A percentile compares a stretch with the other conserved stretches of the same genome.
Evolutionary conservation across 2,888 invertebrate species (phyloP).

Genomic region (Congeria kusceri): DNA sequence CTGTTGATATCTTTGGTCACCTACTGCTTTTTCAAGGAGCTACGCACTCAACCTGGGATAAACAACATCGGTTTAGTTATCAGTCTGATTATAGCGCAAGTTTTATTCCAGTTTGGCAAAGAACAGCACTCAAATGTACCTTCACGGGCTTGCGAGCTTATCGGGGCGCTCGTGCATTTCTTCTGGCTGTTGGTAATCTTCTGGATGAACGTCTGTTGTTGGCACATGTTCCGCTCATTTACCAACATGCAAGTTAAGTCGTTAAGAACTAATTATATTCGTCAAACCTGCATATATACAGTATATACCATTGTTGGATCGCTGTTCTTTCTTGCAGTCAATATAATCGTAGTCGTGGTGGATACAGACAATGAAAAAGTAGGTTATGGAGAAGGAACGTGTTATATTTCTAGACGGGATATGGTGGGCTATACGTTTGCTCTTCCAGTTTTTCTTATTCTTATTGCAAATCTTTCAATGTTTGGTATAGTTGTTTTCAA

Average conservation of each 20-base stretch:
- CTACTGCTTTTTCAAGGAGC: conserved; percentile 36
- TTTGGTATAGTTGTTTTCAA: conserved; percentile 41
- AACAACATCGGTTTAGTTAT: conserved; percentile 47
- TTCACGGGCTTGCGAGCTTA: conserved; percentile 19
- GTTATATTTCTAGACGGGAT: conserved; percentile 36
- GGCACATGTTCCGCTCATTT: conserved; percentile 53
- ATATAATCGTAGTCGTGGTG: conserved; percentile 3
- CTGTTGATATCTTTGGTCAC: conserved; percentile 33
- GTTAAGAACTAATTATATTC: no score
- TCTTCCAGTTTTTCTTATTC: conserved; percentile 28
- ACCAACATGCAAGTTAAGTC: neutral
- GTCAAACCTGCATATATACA: conserved; percentile 27
- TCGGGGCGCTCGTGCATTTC: conserved; percentile 51
- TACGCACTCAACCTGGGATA: conserved; percentile 56
- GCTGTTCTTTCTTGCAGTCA: conserved; percentile 29
- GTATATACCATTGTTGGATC: conserved; percentile 29
- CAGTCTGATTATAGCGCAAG: conserved; percentile 42
- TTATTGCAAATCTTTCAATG: conserved; percentile 28
- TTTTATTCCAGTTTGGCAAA: conserved; percentile 45
- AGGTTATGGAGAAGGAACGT: conserved; percentile 46
- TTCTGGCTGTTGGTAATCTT: conserved; percentile 49
- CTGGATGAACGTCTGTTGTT: conserved; percentile 55
- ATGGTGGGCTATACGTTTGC: conserved; percentile 51
- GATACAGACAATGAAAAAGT: conserved; percentile 15
- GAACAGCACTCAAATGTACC: conserved; percentile 15